Evolutionary conservation across 2,888 invertebrate species (phyloP).

Genomic region (Agrochola lychnidis): DNA sequence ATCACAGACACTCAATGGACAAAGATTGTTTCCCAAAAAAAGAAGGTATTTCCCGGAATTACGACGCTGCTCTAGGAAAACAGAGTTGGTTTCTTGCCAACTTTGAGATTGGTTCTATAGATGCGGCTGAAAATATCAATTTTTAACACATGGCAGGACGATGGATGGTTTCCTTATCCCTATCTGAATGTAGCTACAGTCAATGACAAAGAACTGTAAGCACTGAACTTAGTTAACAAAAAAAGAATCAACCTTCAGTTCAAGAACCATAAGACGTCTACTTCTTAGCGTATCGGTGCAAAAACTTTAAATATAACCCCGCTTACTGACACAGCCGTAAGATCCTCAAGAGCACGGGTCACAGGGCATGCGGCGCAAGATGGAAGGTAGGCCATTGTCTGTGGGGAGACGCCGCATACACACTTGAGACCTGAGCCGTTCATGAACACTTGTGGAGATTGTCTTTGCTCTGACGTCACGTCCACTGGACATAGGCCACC

Average conservation of each 20-base stretch:
- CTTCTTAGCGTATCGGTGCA: neutral
- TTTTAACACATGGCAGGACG: neutral
- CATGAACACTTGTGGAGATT: neutral
- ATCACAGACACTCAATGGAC: neutral
- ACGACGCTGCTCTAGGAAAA: neutral
- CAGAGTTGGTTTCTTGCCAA: neutral
- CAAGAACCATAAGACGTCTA: neutral
- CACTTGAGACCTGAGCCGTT: neutral
- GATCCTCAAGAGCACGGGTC: neutral
- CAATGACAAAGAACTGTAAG: too few relatives aligned
- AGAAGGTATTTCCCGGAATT: neutral
- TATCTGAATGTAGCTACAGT: neutral
- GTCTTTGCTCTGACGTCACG: neutral
- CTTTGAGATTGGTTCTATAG: neutral
- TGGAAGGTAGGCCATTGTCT: neutral
- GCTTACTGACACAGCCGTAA: too few relatives aligned
- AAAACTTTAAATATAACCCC: neutral
- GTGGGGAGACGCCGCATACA: too few relatives aligned
- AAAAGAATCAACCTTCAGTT: neutral
- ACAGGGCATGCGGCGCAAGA: neutral
- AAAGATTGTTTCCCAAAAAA: neutral
- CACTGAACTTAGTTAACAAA: neutral
- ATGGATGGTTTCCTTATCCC: neutral
- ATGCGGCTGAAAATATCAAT: neutral
- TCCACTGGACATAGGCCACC: neutral